phyloP scores from a whole-genome alignment of 1,140 invertebrate genomes.

The Aplysia californica region DNA sequence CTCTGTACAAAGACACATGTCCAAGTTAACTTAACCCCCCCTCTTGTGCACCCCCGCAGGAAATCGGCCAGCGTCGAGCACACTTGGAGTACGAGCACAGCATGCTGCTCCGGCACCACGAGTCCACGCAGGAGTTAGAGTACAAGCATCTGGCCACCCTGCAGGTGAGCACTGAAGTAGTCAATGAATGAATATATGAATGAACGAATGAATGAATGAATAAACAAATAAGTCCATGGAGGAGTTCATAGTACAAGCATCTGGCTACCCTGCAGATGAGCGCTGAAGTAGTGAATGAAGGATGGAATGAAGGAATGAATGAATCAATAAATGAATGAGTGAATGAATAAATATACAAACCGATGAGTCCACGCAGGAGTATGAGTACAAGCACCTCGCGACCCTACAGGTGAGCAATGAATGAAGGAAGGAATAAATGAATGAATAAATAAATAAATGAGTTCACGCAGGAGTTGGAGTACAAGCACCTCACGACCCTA shows the following conservation, averaged over 20 bases:
- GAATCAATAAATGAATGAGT: too few species aligned
- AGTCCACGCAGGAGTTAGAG: conserved; percentile 96
- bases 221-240: conserved; percentile 97
- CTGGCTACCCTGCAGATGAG: conserved; percentile 94
- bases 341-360: too few species aligned
- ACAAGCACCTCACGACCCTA: conserved; percentile 89
- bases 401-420: too few species aligned
- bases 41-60: conserved; percentile 78
- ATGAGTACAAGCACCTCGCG: conserved; percentile 88
- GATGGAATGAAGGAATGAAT: too few species aligned
- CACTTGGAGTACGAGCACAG: conserved; percentile 94
- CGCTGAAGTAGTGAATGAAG: too few species aligned
- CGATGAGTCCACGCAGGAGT: conserved; percentile 95
- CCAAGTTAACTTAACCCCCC: too few species aligned
- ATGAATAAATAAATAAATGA: too few species aligned
- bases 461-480: conserved; percentile 93
- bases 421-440: too few species aligned
- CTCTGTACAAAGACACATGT: too few species aligned
- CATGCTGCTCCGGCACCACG: conserved; percentile 96
- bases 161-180: too few species aligned
- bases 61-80: conserved; percentile 92
- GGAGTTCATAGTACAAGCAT: conserved; percentile 87
- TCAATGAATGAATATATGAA: too few species aligned
- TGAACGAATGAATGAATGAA: too few species aligned
- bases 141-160: conserved; percentile 89